These are phyloP conservation scores for Antheraea mylitta DNA, from an alignment of 1,140 invertebrate genomes.

Conservation along the genomic window DNA sequence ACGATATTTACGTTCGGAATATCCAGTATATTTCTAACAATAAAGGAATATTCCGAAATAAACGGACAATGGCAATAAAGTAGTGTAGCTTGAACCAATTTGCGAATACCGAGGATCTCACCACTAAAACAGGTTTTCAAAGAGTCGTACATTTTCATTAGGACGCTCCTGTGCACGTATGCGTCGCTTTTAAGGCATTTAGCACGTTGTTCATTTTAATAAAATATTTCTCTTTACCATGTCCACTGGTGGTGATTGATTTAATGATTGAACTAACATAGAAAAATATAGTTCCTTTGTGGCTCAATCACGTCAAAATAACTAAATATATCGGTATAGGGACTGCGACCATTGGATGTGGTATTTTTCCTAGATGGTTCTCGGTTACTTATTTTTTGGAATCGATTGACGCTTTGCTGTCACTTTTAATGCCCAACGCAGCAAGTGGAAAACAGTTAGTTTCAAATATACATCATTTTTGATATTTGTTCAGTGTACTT, in stretches of 20 bases:
- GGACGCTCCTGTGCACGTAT: constrained; percentile 10
- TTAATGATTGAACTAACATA: too few relatives aligned
- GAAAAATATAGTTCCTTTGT: too few relatives aligned
- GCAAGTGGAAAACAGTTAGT: too few relatives aligned
- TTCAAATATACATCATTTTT: too few relatives aligned
- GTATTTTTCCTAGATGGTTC: too few relatives aligned
- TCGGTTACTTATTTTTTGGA: too few relatives aligned
- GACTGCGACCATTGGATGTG: too few relatives aligned
- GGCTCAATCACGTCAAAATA: too few relatives aligned
- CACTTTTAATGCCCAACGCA: too few relatives aligned
- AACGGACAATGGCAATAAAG: constrained; percentile 49
- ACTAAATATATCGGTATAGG: too few relatives aligned
- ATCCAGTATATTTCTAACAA: constrained; percentile 14
- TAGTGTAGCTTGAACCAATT: constrained; percentile 53
- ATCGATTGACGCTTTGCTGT: too few relatives aligned
- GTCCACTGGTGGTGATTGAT: neutral
- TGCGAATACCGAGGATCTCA: constrained; percentile 40
- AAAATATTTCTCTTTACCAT: neutral
- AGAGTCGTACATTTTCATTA: constrained; percentile 75
- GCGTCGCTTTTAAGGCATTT: neutral
- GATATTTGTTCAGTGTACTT: too few relatives aligned
- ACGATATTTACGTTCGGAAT: constrained; percentile 6
- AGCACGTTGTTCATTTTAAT: neutral
- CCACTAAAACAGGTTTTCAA: constrained; percentile 68
- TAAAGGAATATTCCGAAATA: constrained; percentile 25